Evolutionary conservation across 1,140 invertebrate genomes (phyloP).

Genomic region (Aphis gossypii): DNA sequence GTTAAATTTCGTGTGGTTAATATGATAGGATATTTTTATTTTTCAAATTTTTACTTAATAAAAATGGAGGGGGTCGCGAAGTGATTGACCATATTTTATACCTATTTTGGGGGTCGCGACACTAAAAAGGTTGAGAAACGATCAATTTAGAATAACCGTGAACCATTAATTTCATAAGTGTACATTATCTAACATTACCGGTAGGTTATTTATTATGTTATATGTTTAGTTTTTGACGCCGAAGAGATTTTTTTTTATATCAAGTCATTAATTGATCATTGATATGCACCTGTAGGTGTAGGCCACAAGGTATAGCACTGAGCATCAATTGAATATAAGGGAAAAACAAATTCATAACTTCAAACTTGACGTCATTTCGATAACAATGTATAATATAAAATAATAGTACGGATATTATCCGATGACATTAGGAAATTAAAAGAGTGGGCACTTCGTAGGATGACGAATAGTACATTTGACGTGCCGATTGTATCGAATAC

Average conservation of each 20-base stretch:
- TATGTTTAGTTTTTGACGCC: background rate
- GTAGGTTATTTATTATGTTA: background rate
- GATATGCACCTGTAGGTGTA: background rate
- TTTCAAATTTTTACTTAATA: too few relatives aligned
- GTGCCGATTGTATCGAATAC: background rate
- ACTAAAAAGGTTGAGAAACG: too few relatives aligned
- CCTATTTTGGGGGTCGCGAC: too few relatives aligned
- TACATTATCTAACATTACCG: background rate
- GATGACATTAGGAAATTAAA: constrained; percentile 6
- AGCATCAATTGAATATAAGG: background rate
- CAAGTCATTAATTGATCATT: background rate
- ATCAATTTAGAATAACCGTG: background rate
- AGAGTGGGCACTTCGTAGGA: background rate
- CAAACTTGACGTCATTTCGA: background rate
- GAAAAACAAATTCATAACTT: background rate
- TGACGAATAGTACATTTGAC: constrained; percentile 6
- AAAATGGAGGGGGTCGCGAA: too few relatives aligned
- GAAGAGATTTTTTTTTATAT: background rate
- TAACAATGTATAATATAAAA: constrained; percentile 19
- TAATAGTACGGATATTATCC: background rate
- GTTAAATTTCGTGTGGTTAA: too few relatives aligned
- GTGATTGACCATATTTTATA: too few relatives aligned
- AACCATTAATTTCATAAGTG: background rate
- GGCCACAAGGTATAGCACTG: background rate
- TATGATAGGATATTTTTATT: too few relatives aligned